Conservation (phyloP, 2,113 vertebrate genomes). For the Eclectus roratus region DNA sequence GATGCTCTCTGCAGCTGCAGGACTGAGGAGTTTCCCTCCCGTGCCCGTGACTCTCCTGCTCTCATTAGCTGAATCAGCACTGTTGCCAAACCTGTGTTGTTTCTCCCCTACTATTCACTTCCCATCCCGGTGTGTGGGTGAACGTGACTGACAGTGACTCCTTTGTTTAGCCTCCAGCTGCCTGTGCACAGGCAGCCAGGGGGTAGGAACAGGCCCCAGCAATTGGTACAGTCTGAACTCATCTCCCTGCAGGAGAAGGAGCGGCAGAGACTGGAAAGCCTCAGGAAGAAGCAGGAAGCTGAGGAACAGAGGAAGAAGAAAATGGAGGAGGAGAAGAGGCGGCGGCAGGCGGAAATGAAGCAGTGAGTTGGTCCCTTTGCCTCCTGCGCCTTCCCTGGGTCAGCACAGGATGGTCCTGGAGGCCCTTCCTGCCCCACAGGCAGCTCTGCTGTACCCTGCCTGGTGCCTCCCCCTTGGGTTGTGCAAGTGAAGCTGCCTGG, state of each 20-base stretch:
- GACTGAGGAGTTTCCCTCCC: not conserved
- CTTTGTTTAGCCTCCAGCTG: not conserved
- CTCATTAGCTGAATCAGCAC: too few relatives aligned
- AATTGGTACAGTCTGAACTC: not conserved
- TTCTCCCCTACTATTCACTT: not conserved
- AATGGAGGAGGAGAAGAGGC: conserved; percentile 90
- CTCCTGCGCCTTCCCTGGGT: not conserved
- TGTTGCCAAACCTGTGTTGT: not conserved
- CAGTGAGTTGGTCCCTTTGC: conserved; percentile 71
- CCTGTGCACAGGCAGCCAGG: not conserved
- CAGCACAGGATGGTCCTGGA: not conserved
- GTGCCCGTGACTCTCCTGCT: not conserved
- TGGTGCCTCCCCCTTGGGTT: not conserved
- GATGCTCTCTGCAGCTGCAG: not conserved
- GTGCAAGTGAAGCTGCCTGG: not conserved
- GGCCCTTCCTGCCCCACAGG: not conserved
- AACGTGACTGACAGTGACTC: not conserved
- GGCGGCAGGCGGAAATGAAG: conserved; percentile 87
- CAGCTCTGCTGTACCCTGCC: not conserved
- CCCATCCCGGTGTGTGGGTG: not conserved
- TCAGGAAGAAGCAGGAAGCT: conserved; percentile 90
- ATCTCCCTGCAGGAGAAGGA: conserved; percentile 82
- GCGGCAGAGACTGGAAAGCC: conserved; percentile 84
- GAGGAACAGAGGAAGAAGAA: conserved; percentile 89
- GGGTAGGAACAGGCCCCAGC: not conserved